Evolutionary conservation across 2,888 invertebrate species (phyloP).

Genomic region (Stratiomys singularior): DNA sequence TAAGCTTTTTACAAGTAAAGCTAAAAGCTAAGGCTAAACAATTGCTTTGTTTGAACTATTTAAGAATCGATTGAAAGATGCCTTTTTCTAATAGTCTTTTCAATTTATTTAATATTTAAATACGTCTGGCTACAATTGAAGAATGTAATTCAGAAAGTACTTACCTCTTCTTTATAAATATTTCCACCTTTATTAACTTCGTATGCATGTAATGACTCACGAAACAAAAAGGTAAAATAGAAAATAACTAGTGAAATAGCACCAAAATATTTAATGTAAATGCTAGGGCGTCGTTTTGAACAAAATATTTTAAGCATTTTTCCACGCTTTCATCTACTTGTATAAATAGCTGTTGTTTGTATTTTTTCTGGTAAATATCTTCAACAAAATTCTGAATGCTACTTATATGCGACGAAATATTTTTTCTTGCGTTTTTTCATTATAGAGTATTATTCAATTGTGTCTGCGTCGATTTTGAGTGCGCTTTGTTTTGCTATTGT

Average conservation of each 20-base stretch:
- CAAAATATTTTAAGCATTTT: conserved; percentile 51
- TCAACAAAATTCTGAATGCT: conserved; percentile 26
- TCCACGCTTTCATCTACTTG: neutral
- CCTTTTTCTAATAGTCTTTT: too few species aligned
- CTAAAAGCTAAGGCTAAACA: neutral
- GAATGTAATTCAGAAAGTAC: neutral
- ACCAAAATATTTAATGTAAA: conserved; percentile 61
- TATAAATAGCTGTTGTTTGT: conserved; percentile 17
- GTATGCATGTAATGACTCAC: conserved; percentile 63
- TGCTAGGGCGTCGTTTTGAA: conserved; percentile 61
- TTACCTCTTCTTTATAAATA: conserved; percentile 46
- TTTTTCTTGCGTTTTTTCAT: conserved; percentile 34
- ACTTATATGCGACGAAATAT: conserved; percentile 10
- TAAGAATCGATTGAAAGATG: too few species aligned
- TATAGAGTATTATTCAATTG: conserved; percentile 5
- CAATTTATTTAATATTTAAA: too few species aligned
- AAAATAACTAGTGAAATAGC: conserved; percentile 60
- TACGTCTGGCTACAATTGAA: too few species aligned
- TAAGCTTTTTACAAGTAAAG: neutral
- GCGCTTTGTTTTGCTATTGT: neutral
- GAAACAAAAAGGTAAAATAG: conserved; percentile 62
- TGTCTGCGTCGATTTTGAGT: neutral
- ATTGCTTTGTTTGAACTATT: neutral
- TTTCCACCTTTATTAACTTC: conserved; percentile 60
- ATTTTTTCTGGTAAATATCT: neutral